Percentiles rank a stretch among this genome's conserved stretches.
Conservation (phyloP, 2,888 invertebrate genomes). For the Ormia ochracea region DNA sequence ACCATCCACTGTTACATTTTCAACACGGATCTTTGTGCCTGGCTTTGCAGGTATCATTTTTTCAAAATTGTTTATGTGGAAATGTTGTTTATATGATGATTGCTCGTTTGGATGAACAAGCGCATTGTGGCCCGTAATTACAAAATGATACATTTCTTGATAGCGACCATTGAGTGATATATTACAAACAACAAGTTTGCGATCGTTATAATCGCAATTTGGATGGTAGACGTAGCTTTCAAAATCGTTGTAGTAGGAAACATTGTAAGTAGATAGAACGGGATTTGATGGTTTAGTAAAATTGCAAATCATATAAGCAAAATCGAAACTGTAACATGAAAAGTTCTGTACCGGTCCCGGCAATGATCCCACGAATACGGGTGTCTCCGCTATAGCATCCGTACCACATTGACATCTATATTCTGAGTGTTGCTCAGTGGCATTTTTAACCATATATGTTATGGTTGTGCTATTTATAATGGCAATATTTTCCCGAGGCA, state of each 20-base stretch:
- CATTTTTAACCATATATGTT: conserved; percentile 66
- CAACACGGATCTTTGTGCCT: conserved; percentile 65
- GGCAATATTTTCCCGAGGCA: conserved; percentile 53
- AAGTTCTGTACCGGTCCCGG: conserved; percentile 83
- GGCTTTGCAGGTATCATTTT: conserved; percentile 70
- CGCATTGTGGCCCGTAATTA: conserved; percentile 80
- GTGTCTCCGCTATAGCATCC: conserved; percentile 67
- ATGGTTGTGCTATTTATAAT: conserved; percentile 69
- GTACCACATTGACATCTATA: conserved; percentile 71
- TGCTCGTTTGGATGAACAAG: conserved; percentile 78
- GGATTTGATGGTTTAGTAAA: conserved; percentile 82
- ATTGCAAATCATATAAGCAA: conserved; percentile 84
- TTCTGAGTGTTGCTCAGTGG: conserved; percentile 65
- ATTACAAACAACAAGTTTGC: conserved; percentile 69
- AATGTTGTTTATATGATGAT: conserved; percentile 64
- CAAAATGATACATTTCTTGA: conserved; percentile 79
- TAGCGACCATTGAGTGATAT: conserved; percentile 73
- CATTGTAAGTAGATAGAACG: conserved; percentile 79
- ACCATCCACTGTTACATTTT: conserved; percentile 68
- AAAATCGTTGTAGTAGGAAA: conserved; percentile 65
- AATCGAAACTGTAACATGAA: conserved; percentile 84
- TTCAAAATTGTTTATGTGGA: conserved; percentile 67
- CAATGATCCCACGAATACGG: conserved; percentile 76
- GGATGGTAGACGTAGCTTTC: conserved; percentile 62
- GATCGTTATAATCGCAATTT: conserved; percentile 68